Evolutionary conservation across 2,797 vertebrate species (phyloP).

Genomic region (Scomberomorus guttatus): DNA sequence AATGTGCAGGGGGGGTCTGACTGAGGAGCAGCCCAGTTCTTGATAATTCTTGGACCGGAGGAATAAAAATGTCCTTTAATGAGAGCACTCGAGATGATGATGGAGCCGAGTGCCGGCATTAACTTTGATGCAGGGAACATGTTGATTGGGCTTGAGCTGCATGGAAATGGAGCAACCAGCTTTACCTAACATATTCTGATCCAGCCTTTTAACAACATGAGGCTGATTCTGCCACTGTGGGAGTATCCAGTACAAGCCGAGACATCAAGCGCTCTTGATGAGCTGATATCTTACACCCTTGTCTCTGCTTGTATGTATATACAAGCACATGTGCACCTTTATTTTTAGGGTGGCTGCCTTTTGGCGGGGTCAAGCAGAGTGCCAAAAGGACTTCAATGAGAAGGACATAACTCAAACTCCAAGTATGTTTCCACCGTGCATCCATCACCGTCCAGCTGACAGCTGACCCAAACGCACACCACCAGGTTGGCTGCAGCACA

Average conservation of each 20-base stretch:
- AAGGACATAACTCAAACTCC: conserved; percentile 85
- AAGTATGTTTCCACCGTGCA: conserved; percentile 84
- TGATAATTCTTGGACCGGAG: conserved; percentile 40
- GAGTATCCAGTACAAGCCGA: conserved; percentile 38
- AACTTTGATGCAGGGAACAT: conserved; percentile 58
- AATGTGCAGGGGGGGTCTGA: conserved; percentile 23
- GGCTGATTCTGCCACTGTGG: conserved; percentile 42
- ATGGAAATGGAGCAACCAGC: conserved; percentile 44
- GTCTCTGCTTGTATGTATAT: conserved; percentile 23
- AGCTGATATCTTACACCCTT: conserved; percentile 4
- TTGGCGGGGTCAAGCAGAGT: conserved; percentile 67
- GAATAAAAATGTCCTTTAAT: conserved; percentile 73
- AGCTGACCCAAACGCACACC: conserved; percentile 69
- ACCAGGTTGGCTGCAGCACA: conserved; percentile 25
- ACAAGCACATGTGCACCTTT: conserved; percentile 65
- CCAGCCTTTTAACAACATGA: conserved; percentile 42
- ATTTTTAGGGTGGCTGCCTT: conserved; percentile 82
- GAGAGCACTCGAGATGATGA: conserved; percentile 76
- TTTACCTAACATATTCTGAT: conserved; percentile 21
- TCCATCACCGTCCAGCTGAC: conserved; percentile 79
- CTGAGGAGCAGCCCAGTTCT: conserved; percentile 22
- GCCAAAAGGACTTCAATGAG: conserved; percentile 74
- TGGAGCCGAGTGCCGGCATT: conserved; percentile 44
- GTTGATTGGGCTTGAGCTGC: conserved; percentile 54
- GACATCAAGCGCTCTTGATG: conserved; percentile 47